phyloP scores from a whole-genome alignment of 2,888 invertebrate genomes.

The Rotaria socialis region DNA sequence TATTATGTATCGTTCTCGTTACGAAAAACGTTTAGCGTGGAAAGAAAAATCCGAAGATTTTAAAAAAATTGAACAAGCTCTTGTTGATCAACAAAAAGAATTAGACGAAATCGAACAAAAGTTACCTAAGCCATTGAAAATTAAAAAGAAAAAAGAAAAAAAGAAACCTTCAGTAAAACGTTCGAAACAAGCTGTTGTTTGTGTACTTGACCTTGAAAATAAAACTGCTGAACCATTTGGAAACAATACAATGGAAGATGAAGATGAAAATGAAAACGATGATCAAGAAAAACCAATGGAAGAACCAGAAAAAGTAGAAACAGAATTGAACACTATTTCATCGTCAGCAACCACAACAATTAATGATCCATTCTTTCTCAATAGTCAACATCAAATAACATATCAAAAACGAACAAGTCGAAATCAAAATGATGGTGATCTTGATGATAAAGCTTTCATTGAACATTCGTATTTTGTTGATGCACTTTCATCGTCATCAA shows the following conservation, averaged over 20 bases:
- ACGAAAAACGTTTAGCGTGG: neutral
- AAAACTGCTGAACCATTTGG: slow-evolving; percentile 23
- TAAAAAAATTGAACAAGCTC: slow-evolving; percentile 16
- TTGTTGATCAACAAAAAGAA: slow-evolving; percentile 30
- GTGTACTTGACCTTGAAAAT: slow-evolving; percentile 9
- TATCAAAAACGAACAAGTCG: slow-evolving; percentile 31
- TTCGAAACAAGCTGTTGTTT: slow-evolving; percentile 9
- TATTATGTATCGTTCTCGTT: neutral
- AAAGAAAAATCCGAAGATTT: slow-evolving; percentile 11
- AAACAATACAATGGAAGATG: neutral
- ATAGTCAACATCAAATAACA: slow-evolving; percentile 22
- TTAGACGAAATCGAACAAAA: neutral
- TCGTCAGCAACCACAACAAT: neutral
- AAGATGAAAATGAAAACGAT: neutral
- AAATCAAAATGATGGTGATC: neutral
- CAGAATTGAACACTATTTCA: neutral
- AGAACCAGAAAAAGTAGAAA: neutral
- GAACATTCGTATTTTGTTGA: slow-evolving; percentile 22
- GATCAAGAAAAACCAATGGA: neutral
- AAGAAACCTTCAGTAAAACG: neutral
- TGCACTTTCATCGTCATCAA: slow-evolving; percentile 9
- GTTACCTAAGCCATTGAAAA: neutral
- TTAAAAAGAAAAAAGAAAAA: neutral
- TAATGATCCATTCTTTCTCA: slow-evolving; percentile 16
- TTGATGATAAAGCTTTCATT: slow-evolving; percentile 15